Conservation (phyloP, 2,113 vertebrate species). For the Laterallus jamaicensis region DNA sequence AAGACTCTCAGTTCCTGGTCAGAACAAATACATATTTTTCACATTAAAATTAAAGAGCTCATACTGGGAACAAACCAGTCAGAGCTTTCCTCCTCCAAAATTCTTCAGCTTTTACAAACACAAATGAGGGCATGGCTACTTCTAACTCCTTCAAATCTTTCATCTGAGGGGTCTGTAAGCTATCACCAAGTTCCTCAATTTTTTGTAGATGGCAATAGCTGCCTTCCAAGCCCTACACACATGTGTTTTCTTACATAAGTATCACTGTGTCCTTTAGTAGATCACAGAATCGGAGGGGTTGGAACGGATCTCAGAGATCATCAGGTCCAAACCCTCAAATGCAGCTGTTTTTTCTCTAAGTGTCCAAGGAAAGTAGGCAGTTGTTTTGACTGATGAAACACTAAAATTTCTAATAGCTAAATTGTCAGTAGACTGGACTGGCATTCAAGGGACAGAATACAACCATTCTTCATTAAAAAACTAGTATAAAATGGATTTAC, state of each 20-base stretch:
- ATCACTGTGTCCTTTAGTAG: too few relatives aligned
- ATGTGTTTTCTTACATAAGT: neutral
- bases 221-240: neutral
- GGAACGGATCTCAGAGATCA: too few relatives aligned
- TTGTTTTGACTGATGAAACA: neutral
- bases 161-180: neutral
- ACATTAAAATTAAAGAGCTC: conserved; percentile 15
- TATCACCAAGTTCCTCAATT: neutral
- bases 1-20: neutral
- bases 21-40: neutral
- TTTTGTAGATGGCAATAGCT: neutral
- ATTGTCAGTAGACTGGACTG: neutral
- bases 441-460: neutral
- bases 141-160: neutral
- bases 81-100: neutral
- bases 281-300: too few relatives aligned
- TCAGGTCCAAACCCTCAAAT: too few relatives aligned
- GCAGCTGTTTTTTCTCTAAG: neutral
- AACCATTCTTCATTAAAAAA: neutral
- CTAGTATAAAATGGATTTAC: neutral
- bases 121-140: neutral
- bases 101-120: neutral
- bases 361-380: neutral
- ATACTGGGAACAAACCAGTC: neutral
- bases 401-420: neutral